phyloP scores from a whole-genome alignment of 2,888 invertebrate genomes.

The Limulus polyphemus region DNA sequence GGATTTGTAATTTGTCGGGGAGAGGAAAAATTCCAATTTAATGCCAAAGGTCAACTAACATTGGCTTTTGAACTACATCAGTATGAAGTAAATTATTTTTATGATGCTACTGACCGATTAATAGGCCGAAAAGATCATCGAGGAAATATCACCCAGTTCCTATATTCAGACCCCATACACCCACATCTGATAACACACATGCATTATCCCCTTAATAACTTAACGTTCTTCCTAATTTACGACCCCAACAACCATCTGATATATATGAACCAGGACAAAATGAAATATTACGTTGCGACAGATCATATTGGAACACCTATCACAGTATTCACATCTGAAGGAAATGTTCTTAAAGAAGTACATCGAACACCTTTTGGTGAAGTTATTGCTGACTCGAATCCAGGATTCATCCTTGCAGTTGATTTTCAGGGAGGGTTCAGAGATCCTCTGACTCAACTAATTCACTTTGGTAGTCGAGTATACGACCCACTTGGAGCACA shows the following conservation, averaged over 20 bases:
- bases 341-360: slow-evolving; percentile 81
- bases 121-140: slow-evolving; percentile 83
- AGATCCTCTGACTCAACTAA: slow-evolving; percentile 52
- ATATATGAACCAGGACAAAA: slow-evolving; percentile 74
- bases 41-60: slow-evolving; percentile 75
- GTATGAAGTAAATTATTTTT: slow-evolving; percentile 67
- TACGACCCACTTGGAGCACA: slow-evolving; percentile 91
- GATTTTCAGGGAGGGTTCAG: slow-evolving; percentile 89
- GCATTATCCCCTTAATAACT: slow-evolving; percentile 83
- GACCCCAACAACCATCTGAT: slow-evolving; percentile 83
- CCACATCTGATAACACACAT: slow-evolving; percentile 74
- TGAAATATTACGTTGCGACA: slow-evolving; percentile 84
- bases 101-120: slow-evolving; percentile 77
- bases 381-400: slow-evolving; percentile 86
- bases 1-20: slow-evolving; percentile 86
- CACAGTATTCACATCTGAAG: slow-evolving; percentile 90
- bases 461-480: slow-evolving; percentile 58
- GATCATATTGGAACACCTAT: slow-evolving; percentile 89
- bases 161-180: slow-evolving; percentile 77
- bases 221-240: slow-evolving; percentile 78
- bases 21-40: slow-evolving; percentile 85
- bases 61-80: slow-evolving; percentile 74
- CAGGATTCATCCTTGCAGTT: slow-evolving; percentile 80
- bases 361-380: slow-evolving; percentile 90
- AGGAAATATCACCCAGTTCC: slow-evolving; percentile 89